These are phyloP conservation scores for Hofmannophila pseudospretella DNA, from an alignment of 2,888 invertebrate species.

Conservation along the genomic window DNA sequence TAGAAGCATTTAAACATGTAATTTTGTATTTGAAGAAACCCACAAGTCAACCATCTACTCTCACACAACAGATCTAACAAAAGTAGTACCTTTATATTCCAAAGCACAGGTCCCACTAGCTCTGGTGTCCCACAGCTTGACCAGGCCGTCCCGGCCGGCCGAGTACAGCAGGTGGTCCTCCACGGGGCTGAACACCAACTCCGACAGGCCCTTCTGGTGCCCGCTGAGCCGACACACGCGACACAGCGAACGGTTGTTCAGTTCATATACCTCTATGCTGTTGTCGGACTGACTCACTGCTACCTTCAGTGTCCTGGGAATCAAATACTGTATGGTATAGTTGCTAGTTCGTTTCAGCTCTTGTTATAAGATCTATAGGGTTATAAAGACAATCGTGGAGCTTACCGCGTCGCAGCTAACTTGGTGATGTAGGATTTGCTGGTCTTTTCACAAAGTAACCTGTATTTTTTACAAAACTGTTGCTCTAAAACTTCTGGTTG, in stretches of 20 bases:
- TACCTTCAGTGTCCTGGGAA: constrained; percentile 55
- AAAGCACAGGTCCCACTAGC: constrained; percentile 56
- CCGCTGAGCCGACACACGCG: constrained; percentile 60
- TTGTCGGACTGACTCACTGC: constrained; percentile 51
- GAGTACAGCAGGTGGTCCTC: constrained; percentile 79
- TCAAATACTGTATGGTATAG: constrained; percentile 10
- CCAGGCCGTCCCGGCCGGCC: constrained; percentile 73
- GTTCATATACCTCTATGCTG: constrained; percentile 56
- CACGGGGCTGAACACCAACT: constrained; percentile 77
- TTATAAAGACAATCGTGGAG: no score
- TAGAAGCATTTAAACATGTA: no score
- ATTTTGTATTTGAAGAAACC: no score
- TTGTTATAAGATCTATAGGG: no score
- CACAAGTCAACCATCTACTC: no score
- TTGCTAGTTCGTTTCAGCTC: background rate
- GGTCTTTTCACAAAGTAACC: constrained; percentile 65
- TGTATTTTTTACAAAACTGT: constrained; percentile 49
- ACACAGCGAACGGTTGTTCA: constrained; percentile 41
- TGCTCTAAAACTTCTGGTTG: constrained; percentile 38
- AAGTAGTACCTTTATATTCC: constrained; percentile 59
- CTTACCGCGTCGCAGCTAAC: constrained; percentile 20
- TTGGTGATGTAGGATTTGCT: constrained; percentile 80
- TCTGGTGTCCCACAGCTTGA: constrained; percentile 82
- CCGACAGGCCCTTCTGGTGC: constrained; percentile 67
- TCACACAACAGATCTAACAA: no score